Evolutionary conservation across 1,140 invertebrate genomes (phyloP).

Genomic region (Philotrypesis tridentata): DNA sequence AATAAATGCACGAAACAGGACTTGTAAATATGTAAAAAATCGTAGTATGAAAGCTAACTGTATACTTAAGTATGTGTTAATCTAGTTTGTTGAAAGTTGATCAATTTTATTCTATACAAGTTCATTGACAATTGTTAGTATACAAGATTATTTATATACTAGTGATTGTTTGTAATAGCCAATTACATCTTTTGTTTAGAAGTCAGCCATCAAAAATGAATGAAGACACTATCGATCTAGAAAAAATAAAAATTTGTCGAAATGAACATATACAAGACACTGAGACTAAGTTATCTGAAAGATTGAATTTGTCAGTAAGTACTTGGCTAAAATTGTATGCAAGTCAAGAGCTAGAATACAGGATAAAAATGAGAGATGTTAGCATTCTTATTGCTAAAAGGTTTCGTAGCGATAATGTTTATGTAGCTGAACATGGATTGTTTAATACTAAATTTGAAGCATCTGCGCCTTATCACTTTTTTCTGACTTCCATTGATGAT

Average conservation of each 20-base stretch:
- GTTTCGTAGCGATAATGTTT: conserved; percentile 51
- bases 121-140: too few relatives aligned
- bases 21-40: too few relatives aligned
- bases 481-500: conserved; percentile 83
- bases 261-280: neutral
- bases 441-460: conserved; percentile 80
- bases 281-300: neutral
- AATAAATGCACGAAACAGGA: too few relatives aligned
- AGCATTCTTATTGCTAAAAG: conserved; percentile 55
- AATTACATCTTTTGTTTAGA: too few relatives aligned
- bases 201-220: neutral
- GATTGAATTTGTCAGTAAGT: neutral
- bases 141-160: too few relatives aligned
- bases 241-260: conserved; percentile 7
- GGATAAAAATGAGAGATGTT: conserved; percentile 55
- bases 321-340: conserved; percentile 40
- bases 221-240: neutral
- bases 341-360: conserved; percentile 10
- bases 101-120: too few relatives aligned
- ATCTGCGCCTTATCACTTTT: conserved; percentile 85
- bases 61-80: too few relatives aligned
- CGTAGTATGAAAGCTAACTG: too few relatives aligned
- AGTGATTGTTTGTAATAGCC: too few relatives aligned
- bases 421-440: conserved; percentile 67
- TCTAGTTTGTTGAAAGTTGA: too few relatives aligned